A percentile compares a stretch with the other conserved stretches of the same genome.
phyloP scores from a whole-genome alignment of 2,113 vertebrate species.

The Ptilorrhoa leucosticta region DNA sequence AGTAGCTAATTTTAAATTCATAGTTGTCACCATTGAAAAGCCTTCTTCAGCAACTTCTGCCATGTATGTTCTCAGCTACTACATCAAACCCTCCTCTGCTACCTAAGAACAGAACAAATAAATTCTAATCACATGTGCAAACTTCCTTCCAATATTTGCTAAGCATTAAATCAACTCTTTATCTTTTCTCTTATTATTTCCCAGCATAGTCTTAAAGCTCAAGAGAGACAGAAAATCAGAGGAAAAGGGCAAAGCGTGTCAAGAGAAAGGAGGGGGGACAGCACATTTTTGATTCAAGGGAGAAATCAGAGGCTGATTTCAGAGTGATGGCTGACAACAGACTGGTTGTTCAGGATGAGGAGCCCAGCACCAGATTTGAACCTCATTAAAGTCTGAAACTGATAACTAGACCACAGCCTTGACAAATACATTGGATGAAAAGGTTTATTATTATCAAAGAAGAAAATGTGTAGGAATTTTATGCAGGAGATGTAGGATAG shows the following conservation, averaged over 20 bases:
- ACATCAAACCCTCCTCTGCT: background rate
- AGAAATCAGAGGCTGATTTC: constrained; percentile 2
- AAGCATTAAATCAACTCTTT: constrained; percentile 60
- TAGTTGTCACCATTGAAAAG: background rate
- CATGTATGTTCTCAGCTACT: constrained; percentile 5
- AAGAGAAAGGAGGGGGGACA: background rate
- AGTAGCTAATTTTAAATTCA: constrained; percentile 33
- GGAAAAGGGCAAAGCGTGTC: background rate
- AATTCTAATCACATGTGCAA: constrained; percentile 58
- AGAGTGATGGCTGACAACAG: background rate
- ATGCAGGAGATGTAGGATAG: no score
- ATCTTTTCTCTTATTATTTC: constrained; percentile 50
- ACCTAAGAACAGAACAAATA: constrained; percentile 38
- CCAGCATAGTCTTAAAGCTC: constrained; percentile 38
- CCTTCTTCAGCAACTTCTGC: constrained; percentile 43
- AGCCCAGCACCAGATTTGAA: background rate
- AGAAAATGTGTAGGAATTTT: background rate
- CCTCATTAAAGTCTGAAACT: background rate
- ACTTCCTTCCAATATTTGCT: constrained; percentile 48
- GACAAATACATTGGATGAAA: background rate
- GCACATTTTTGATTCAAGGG: background rate
- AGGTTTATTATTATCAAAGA: background rate
- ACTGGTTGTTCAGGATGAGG: background rate
- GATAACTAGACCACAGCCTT: background rate
- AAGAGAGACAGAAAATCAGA: constrained; percentile 25